Evolutionary conservation across 2,888 invertebrate genomes (phyloP).

Genomic region (Rotaria socialis): DNA sequence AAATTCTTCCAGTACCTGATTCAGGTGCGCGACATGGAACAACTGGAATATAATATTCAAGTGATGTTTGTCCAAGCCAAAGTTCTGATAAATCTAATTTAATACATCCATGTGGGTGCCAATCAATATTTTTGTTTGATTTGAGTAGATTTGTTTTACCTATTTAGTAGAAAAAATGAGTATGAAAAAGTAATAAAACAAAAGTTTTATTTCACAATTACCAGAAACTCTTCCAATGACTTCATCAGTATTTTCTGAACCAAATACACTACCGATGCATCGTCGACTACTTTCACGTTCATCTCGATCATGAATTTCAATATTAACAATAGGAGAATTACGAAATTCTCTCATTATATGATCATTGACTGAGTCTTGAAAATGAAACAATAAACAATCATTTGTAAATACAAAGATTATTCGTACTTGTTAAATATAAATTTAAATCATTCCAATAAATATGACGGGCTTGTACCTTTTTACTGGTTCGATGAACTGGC

Average conservation of each 20-base stretch:
- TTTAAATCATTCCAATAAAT: constrained; percentile 58
- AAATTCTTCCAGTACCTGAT: constrained; percentile 49
- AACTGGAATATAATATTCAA: constrained; percentile 54
- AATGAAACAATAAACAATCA: too few relatives aligned
- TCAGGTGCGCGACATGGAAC: constrained; percentile 55
- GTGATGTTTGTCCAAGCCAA: constrained; percentile 53
- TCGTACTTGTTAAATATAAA: constrained; percentile 55
- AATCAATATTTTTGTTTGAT: constrained; percentile 48
- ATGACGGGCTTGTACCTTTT: constrained; percentile 52
- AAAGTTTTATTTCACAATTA: not conserved
- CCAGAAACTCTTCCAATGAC: constrained; percentile 58
- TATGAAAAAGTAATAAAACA: not conserved
- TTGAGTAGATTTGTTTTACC: not conserved
- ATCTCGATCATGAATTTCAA: constrained; percentile 59
- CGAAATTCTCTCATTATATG: constrained; percentile 55
- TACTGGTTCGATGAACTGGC: constrained; percentile 51
- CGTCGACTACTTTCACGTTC: constrained; percentile 50
- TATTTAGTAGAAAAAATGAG: not conserved
- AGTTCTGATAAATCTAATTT: constrained; percentile 55
- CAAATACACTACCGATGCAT: constrained; percentile 54
- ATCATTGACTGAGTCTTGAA: constrained; percentile 52
- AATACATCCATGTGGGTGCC: constrained; percentile 58
- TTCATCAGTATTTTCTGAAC: constrained; percentile 58
- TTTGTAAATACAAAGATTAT: not conserved
- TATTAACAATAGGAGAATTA: constrained; percentile 54